A percentile compares a stretch with the other conserved stretches of the same genome.
phyloP scores from a whole-genome alignment of 2,888 invertebrate species.

The Dynastes grantii region DNA sequence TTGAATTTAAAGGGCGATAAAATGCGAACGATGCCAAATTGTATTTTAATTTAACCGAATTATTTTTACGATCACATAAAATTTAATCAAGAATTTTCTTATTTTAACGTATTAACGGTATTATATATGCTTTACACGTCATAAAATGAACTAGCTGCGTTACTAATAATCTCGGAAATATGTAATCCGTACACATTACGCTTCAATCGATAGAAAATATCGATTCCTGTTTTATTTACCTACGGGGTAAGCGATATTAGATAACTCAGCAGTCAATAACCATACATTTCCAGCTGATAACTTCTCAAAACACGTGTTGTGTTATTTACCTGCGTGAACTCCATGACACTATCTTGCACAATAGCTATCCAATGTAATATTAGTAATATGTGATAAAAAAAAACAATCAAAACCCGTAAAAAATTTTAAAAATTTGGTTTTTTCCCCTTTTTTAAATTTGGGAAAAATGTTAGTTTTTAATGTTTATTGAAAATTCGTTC shows the following conservation, averaged over 20 bases:
- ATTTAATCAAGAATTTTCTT: not conserved
- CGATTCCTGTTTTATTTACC: constrained; percentile 1
- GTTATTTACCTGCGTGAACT: not conserved
- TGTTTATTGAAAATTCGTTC: too few relatives aligned
- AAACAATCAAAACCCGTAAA: too few relatives aligned
- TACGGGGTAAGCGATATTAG: not conserved
- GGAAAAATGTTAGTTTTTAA: too few relatives aligned
- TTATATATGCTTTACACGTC: not conserved
- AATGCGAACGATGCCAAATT: too few relatives aligned
- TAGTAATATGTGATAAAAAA: not conserved
- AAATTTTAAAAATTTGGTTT: too few relatives aligned
- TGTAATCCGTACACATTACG: not conserved
- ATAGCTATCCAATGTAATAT: not conserved
- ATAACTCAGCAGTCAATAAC: not conserved
- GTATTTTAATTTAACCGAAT: too few relatives aligned
- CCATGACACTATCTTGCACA: not conserved
- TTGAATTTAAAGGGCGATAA: too few relatives aligned
- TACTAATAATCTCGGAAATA: not conserved
- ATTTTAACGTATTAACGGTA: not conserved
- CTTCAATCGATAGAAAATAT: not conserved
- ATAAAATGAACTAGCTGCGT: not conserved
- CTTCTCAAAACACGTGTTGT: constrained; percentile 5
- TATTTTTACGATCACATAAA: not conserved
- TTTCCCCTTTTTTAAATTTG: too few relatives aligned
- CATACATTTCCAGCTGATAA: not conserved